These are phyloP conservation scores for Scolopax rusticola DNA, from an alignment of 2,797 vertebrate species.

Conservation along the genomic window DNA sequence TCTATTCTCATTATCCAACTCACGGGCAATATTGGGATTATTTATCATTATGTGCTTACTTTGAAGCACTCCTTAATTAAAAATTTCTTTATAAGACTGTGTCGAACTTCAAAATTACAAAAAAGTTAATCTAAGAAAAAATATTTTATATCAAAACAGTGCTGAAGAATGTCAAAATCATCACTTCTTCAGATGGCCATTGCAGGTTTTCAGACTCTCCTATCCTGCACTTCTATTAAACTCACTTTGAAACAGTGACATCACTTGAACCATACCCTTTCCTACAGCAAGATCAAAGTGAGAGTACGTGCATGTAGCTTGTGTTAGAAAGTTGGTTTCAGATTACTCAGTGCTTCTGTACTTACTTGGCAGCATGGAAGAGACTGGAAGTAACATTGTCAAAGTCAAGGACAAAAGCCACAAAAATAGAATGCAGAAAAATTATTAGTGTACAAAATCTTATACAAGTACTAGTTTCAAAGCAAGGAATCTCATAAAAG, in stretches of 20 bases:
- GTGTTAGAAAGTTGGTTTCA: background rate
- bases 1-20: background rate
- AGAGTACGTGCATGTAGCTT: background rate
- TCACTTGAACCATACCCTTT: background rate
- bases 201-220: background rate
- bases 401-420: slow-evolving; percentile 78
- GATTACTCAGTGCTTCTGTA: slow-evolving; percentile 58
- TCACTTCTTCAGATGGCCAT: background rate
- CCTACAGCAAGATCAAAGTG: background rate
- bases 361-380: slow-evolving; percentile 99
- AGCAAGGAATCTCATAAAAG: background rate
- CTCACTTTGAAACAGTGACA: background rate
- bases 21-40: background rate
- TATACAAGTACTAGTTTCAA: background rate
- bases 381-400: slow-evolving; percentile 82
- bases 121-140: background rate
- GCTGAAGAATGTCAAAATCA: background rate
- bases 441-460: background rate
- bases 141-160: background rate
- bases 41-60: background rate
- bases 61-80: background rate
- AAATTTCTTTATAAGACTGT: background rate
- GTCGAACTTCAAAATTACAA: background rate
- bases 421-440: background rate
- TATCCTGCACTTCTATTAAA: background rate